A percentile compares a stretch with the other conserved stretches of the same genome.
Evolutionary conservation across 2,113 vertebrate genomes (phyloP).

Genomic region (Oceanites oceanicus): DNA sequence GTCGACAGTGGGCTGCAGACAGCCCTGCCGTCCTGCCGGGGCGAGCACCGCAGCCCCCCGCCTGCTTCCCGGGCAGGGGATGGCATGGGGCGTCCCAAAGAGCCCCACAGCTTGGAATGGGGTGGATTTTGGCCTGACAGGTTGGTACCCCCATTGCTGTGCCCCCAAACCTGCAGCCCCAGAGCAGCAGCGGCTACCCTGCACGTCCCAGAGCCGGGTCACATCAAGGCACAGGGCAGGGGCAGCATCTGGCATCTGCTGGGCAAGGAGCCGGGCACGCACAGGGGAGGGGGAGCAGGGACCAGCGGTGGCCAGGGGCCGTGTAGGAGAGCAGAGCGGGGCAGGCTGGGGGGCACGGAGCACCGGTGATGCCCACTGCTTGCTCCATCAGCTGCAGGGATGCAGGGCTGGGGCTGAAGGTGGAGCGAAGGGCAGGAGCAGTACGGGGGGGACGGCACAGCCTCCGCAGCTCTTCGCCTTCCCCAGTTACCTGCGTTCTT

Average conservation of each 20-base stretch:
- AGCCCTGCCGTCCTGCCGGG: background rate
- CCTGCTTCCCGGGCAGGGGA: background rate
- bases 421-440: background rate
- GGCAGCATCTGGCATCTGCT: accelerated
- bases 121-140: background rate
- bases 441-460: accelerated
- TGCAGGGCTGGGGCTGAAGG: background rate
- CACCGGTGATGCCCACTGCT: background rate
- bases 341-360: background rate
- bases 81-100: accelerated
- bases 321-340: background rate
- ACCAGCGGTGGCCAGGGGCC: accelerated
- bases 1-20: background rate
- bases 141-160: background rate
- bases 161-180: background rate
- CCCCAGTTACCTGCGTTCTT: background rate
- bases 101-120: accelerated
- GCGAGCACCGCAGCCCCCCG: accelerated
- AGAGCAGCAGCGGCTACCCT: background rate
- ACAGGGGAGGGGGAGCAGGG: background rate
- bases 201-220: background rate
- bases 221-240: background rate
- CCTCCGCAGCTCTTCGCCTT: background rate
- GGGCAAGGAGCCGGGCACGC: background rate
- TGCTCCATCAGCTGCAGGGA: background rate